phyloP scores from a whole-genome alignment of 2,797 vertebrate genomes.

The Pogonophryne albipinna region DNA sequence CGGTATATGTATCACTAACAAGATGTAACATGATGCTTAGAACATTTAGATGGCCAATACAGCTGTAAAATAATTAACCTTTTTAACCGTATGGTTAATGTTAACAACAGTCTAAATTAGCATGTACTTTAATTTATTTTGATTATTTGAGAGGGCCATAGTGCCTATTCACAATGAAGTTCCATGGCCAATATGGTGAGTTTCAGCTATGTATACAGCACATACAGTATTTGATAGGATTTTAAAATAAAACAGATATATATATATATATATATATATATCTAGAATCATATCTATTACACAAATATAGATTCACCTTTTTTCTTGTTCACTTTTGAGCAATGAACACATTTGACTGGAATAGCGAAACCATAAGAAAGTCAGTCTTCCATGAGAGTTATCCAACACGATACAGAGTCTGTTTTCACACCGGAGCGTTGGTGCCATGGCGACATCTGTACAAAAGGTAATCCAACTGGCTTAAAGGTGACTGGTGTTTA shows the following conservation, averaged over 20 bases:
- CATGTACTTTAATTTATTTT: constrained; percentile 40
- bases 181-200: constrained; percentile 58
- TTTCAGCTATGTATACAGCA: constrained; percentile 78
- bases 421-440: constrained; percentile 77
- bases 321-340: constrained; percentile 76
- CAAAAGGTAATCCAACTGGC: constrained; percentile 84
- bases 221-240: constrained; percentile 65
- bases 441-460: constrained; percentile 80
- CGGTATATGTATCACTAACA: constrained; percentile 57
- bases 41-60: constrained; percentile 48
- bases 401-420: constrained; percentile 80
- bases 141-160: constrained; percentile 46
- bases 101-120: constrained; percentile 66
- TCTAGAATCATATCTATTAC: constrained; percentile 73
- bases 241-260: constrained; percentile 72
- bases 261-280: constrained; percentile 76
- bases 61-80: constrained; percentile 37
- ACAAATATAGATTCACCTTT: constrained; percentile 83
- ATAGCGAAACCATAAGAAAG: constrained; percentile 78
- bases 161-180: constrained; percentile 62
- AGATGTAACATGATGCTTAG: constrained; percentile 59
- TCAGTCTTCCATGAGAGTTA: constrained; percentile 79
- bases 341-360: constrained; percentile 74
- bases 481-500: constrained; percentile 88
- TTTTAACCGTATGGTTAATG: constrained; percentile 44